Conservation (phyloP, 2,888 invertebrate genomes). For the Drosophila mayaguana region DNA sequence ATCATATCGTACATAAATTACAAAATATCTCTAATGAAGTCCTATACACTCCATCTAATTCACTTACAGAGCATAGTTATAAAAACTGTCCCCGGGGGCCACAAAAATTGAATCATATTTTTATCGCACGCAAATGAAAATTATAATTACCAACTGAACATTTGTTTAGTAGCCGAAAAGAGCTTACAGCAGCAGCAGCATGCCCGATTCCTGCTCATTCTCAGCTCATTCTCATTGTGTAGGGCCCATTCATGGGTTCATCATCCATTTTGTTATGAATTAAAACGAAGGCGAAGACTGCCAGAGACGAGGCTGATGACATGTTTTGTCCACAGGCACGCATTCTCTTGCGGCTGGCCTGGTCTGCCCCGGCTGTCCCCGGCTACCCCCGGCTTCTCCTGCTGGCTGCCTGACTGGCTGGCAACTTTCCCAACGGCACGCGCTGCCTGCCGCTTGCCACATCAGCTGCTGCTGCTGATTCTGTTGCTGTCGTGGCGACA, state of each 20-base stretch:
- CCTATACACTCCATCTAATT: constrained; percentile 4
- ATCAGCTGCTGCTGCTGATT: constrained; percentile 25
- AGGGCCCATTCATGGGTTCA: constrained; percentile 69
- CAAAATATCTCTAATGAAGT: neutral
- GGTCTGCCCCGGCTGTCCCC: constrained; percentile 29
- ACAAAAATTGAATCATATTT: constrained; percentile 76
- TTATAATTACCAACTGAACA: constrained; percentile 78
- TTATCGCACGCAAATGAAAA: constrained; percentile 71
- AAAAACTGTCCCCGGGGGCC: constrained; percentile 45
- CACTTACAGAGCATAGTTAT: constrained; percentile 21
- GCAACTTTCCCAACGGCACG: constrained; percentile 82
- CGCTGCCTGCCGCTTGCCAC: constrained; percentile 44
- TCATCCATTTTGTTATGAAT: constrained; percentile 72
- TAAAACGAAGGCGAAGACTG: constrained; percentile 65
- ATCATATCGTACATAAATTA: too few species aligned
- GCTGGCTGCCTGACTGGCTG: constrained; percentile 42
- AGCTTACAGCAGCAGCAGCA: too few species aligned
- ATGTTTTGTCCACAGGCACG: constrained; percentile 81
- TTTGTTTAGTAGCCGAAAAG: constrained; percentile 38
- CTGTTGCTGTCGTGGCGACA: constrained; percentile 56
- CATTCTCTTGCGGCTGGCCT: constrained; percentile 67
- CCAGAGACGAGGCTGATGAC: constrained; percentile 74
- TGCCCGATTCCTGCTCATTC: neutral
- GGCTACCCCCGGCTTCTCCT: constrained; percentile 21
- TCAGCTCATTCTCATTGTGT: constrained; percentile 22